Evolutionary conservation across 2,888 invertebrate species (phyloP).

Genomic region (Cataglyphis albicans): DNA sequence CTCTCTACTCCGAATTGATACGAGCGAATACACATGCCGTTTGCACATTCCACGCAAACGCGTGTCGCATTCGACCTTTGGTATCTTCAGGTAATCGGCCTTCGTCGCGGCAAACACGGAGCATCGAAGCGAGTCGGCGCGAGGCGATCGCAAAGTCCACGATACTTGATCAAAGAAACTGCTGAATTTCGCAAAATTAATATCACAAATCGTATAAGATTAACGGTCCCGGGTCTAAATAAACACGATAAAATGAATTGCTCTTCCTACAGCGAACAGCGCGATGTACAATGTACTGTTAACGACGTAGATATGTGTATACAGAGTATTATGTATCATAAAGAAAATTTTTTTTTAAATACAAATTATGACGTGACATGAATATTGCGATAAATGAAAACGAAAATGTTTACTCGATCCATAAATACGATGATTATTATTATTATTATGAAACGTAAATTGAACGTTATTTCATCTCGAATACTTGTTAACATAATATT

Average conservation of each 20-base stretch:
- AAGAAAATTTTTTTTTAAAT: neutral
- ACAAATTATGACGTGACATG: neutral
- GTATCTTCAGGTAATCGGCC: constrained; percentile 17
- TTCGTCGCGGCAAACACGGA: constrained; percentile 7
- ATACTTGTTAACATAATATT: neutral
- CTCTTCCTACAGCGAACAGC: neutral
- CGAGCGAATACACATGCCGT: neutral
- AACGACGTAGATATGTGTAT: neutral
- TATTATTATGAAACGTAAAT: neutral
- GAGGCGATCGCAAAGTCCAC: neutral
- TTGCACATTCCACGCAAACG: constrained; percentile 10
- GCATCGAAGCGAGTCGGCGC: neutral
- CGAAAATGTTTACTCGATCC: neutral
- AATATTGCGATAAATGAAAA: neutral
- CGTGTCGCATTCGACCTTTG: constrained; percentile 21
- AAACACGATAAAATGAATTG: neutral
- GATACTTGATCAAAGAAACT: neutral
- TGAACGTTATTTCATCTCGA: neutral
- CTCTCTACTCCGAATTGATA: neutral
- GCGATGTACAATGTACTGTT: neutral
- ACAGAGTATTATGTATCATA: neutral
- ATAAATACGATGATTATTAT: neutral
- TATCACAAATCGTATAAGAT: constrained; percentile 6
- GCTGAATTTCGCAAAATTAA: constrained; percentile 3
- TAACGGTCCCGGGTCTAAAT: neutral